These are phyloP conservation scores for Atrichornis clamosus DNA, from an alignment of 2,113 vertebrate species.

Conservation along the genomic window DNA sequence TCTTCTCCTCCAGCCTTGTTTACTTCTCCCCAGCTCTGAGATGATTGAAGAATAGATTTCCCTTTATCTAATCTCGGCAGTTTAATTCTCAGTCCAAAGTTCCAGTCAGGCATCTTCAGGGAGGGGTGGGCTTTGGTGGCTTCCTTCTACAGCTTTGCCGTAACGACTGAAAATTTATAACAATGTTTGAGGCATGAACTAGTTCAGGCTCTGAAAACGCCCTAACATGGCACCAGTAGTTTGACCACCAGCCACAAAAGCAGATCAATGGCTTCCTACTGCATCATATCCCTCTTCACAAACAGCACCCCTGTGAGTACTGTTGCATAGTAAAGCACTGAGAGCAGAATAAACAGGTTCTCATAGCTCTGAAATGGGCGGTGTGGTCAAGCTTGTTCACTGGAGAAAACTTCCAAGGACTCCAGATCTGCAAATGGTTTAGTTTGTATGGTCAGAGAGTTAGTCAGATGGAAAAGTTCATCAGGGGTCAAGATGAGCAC, in stretches of 20 bases:
- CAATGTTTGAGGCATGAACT: too few relatives aligned
- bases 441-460: neutral
- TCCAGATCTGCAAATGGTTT: neutral
- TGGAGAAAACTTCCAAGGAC: neutral
- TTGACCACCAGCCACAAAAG: neutral
- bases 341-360: neutral
- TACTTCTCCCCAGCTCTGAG: too few relatives aligned
- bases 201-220: too few relatives aligned
- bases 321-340: neutral
- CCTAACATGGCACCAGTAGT: neutral
- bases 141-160: too few relatives aligned
- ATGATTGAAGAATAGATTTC: too few relatives aligned
- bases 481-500: neutral
- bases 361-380: neutral
- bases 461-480: neutral
- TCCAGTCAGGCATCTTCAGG: too few relatives aligned
- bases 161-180: too few relatives aligned
- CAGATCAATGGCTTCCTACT: neutral
- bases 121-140: too few relatives aligned
- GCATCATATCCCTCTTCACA: neutral
- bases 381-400: neutral
- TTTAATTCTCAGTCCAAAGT: too few relatives aligned
- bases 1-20: too few relatives aligned
- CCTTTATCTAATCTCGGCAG: too few relatives aligned
- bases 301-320: accelerated